Evolutionary conservation across 2,113 vertebrate genomes (phyloP).

Genomic region (Cacatua alba): DNA sequence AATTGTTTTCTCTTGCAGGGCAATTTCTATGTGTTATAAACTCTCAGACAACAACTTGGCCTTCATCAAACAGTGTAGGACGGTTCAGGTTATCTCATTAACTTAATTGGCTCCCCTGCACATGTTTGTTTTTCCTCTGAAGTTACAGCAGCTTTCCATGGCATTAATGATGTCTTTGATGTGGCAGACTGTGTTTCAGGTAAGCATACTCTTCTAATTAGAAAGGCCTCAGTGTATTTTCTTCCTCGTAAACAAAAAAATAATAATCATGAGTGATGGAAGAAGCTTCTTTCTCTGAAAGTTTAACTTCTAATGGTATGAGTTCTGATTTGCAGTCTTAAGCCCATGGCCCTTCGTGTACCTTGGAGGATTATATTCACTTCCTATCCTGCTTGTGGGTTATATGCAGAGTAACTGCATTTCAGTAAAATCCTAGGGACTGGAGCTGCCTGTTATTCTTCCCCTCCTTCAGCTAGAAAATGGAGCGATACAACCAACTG

Average conservation of each 20-base stretch:
- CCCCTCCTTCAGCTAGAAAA: background rate
- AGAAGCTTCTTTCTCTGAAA: background rate
- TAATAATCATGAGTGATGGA: too few relatives aligned
- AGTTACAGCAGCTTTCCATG: constrained; percentile 59
- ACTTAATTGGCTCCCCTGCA: constrained; percentile 63
- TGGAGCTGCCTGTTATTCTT: background rate
- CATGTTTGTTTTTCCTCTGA: constrained; percentile 68
- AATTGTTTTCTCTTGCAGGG: background rate
- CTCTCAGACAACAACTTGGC: constrained; percentile 41
- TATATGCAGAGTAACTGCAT: background rate
- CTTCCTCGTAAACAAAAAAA: background rate
- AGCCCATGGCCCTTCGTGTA: background rate
- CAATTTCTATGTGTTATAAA: constrained; percentile 60
- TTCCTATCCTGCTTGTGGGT: background rate
- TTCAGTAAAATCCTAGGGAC: background rate
- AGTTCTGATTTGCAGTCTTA: background rate
- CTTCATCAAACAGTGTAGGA: constrained; percentile 64
- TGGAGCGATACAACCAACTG: fast-evolving
- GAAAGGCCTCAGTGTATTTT: background rate
- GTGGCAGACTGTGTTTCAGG: constrained; percentile 64
- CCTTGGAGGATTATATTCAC: background rate
- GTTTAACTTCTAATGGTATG: background rate
- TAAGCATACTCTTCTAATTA: background rate
- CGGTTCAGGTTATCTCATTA: constrained; percentile 62
- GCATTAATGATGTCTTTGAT: constrained; percentile 48